These are phyloP conservation scores for Sturmia bella DNA, from an alignment of 2,888 invertebrate species.

Conservation along the genomic window DNA sequence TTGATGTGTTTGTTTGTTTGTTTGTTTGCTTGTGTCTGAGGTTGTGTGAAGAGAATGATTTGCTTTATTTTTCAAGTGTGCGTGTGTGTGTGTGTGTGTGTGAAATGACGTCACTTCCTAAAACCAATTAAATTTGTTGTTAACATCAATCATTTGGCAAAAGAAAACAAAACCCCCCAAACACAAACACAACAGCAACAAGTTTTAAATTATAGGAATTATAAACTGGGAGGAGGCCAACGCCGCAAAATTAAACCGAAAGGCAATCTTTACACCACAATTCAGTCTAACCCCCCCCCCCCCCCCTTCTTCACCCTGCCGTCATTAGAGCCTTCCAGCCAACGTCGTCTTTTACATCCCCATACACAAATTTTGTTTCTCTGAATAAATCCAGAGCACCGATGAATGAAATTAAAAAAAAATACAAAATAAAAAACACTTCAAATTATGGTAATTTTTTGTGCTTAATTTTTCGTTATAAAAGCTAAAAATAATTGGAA, in stretches of 20 bases:
- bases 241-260: conserved; percentile 43
- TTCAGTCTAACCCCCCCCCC: conserved; percentile 18
- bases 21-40: not conserved
- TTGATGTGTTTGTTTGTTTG: not conserved
- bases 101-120: conserved; percentile 69
- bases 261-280: conserved; percentile 37
- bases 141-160: conserved; percentile 62
- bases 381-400: not conserved
- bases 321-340: not conserved
- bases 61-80: not conserved
- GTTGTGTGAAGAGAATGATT: conserved; percentile 7
- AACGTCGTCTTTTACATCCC: too few relatives aligned
- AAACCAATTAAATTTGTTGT: conserved; percentile 65
- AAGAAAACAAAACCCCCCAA: not conserved
- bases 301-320: not conserved
- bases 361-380: not conserved
- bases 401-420: conserved; percentile 52
- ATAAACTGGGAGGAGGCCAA: conserved; percentile 49
- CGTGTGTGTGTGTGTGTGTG: not conserved
- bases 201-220: conserved; percentile 29
- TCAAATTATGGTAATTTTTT: conserved; percentile 61
- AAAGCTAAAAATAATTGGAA: conserved; percentile 59
- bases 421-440: not conserved
- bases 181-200: conserved; percentile 11
- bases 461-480: conserved; percentile 56